These are phyloP conservation scores for Neria commutata DNA, from an alignment of 2,888 invertebrate species.

Conservation along the genomic window DNA sequence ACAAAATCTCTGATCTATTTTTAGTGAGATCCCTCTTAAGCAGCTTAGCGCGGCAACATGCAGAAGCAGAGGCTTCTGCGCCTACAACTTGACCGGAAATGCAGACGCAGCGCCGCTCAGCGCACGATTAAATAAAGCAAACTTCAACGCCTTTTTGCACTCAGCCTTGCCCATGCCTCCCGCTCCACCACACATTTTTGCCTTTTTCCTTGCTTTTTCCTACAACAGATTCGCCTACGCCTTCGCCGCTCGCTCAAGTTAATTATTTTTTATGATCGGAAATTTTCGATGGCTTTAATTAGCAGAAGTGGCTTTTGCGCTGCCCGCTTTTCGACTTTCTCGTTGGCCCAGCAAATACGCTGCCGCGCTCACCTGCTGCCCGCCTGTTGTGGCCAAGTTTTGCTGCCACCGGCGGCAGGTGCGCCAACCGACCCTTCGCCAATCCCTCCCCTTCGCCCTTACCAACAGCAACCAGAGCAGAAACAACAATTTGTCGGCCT, in stretches of 20 bases:
- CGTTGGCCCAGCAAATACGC: too few relatives aligned
- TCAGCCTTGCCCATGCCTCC: background rate
- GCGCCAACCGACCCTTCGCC: background rate
- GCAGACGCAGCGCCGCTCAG: background rate
- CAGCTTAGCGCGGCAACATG: too few relatives aligned
- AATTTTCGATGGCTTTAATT: constrained; percentile 47
- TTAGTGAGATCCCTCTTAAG: too few relatives aligned
- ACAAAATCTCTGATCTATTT: too few relatives aligned
- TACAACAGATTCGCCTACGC: constrained; percentile 27
- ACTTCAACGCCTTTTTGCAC: constrained; percentile 11
- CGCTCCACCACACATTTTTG: background rate
- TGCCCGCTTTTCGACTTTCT: background rate
- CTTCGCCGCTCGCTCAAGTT: constrained; percentile 37
- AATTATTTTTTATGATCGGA: constrained; percentile 48
- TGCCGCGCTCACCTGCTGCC: background rate
- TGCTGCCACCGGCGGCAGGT: background rate
- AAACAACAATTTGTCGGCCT: background rate
- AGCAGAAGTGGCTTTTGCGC: constrained; percentile 36
- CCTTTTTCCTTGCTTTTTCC: background rate
- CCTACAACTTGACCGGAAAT: too few relatives aligned
- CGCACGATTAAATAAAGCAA: constrained; percentile 13
- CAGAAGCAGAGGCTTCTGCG: too few relatives aligned
- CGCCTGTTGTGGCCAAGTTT: background rate
- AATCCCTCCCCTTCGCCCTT: background rate
- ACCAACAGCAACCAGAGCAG: background rate